A percentile compares a stretch with the other conserved stretches of the same genome.
phyloP scores from a whole-genome alignment of 2,113 vertebrate genomes.

The Paramisgurnus dabryanus region DNA sequence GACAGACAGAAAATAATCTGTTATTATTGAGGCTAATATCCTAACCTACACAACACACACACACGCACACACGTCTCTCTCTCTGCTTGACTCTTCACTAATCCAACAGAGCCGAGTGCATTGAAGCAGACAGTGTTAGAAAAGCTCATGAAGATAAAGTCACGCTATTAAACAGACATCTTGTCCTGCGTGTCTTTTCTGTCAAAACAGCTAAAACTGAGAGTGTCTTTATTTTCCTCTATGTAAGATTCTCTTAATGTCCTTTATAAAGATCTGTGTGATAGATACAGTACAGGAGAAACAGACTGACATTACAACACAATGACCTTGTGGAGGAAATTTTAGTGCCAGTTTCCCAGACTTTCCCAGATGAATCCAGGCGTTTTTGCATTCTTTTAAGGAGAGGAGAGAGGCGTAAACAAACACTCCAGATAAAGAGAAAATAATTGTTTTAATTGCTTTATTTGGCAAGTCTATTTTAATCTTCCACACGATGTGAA shows the following conservation, averaged over 20 bases:
- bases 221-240: slow-evolving; percentile 35
- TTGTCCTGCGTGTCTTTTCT: slow-evolving; percentile 37
- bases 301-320: too few species aligned
- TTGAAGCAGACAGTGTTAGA: slow-evolving; percentile 40
- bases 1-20: slow-evolving; percentile 57
- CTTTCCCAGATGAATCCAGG: too few species aligned
- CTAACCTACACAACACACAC: slow-evolving; percentile 3
- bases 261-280: too few species aligned
- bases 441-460: too few species aligned
- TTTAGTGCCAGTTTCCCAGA: too few species aligned
- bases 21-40: slow-evolving; percentile 62
- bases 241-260: slow-evolving; percentile 1
- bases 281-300: too few species aligned
- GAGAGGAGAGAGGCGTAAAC: too few species aligned
- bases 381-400: too few species aligned
- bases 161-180: slow-evolving; percentile 50
- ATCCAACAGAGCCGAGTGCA: slow-evolving; percentile 41
- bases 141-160: slow-evolving; percentile 49
- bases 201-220: slow-evolving; percentile 48
- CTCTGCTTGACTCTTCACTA: neutral
- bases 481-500: too few species aligned
- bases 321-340: too few species aligned
- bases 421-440: too few species aligned
- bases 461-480: too few species aligned
- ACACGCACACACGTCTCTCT: neutral